These are phyloP conservation scores for Ellobium chinense DNA, from an alignment of 2,888 invertebrate species.

Conservation along the genomic window DNA sequence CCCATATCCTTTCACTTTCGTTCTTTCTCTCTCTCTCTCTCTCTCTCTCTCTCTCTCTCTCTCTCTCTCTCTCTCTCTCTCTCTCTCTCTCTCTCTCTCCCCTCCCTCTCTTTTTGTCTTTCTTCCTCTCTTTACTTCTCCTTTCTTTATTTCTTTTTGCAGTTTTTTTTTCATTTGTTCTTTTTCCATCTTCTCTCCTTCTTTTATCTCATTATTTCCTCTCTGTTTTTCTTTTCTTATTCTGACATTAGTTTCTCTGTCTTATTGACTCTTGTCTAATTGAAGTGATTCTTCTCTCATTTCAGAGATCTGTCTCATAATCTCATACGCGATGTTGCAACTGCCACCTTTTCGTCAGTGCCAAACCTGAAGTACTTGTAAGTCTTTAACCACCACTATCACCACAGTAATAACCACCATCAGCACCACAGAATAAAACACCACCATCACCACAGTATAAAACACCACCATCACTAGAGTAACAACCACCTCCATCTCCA, in stretches of 20 bases:
- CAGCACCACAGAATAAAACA: too few species aligned
- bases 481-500: too few species aligned
- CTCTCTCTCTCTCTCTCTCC: conserved; percentile 8
- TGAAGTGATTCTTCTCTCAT: too few species aligned
- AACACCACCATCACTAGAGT: too few species aligned
- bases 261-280: too few species aligned
- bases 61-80: conserved; percentile 3
- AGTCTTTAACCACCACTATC: too few species aligned
- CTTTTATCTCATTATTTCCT: not conserved
- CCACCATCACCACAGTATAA: too few species aligned
- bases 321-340: not conserved
- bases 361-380: conserved; percentile 7
- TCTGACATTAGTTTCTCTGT: too few species aligned
- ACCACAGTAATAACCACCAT: too few species aligned
- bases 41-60: not conserved
- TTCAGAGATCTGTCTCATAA: not conserved
- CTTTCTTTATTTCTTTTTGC: not conserved
- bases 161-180: not conserved
- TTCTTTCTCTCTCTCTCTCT: conserved; percentile 7
- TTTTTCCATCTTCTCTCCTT: not conserved
- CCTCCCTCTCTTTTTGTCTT: not conserved
- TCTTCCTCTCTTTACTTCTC: not conserved
- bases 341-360: not conserved
- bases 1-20: not conserved
- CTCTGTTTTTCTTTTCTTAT: too few species aligned